Conservation (phyloP, 2,888 invertebrate species). For the Prenolepis imparis region DNA sequence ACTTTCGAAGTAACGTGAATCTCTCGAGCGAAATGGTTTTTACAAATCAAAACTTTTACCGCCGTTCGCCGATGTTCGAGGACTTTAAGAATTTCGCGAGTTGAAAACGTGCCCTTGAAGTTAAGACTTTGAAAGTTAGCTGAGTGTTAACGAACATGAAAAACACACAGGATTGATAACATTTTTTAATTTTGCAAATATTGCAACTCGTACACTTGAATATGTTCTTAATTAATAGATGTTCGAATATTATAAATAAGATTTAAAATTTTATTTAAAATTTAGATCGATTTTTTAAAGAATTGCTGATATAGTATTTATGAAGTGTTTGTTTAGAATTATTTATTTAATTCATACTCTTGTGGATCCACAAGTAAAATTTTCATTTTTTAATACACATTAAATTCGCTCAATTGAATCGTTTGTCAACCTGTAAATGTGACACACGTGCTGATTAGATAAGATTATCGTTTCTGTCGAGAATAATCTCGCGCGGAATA, state of each 20-base stretch:
- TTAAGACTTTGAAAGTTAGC: not conserved
- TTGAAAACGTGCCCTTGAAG: not conserved
- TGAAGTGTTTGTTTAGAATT: not conserved
- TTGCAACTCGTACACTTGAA: not conserved
- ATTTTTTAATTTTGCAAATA: conserved; percentile 11
- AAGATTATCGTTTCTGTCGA: conserved; percentile 30
- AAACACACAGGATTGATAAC: not conserved
- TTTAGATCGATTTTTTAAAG: too few species aligned
- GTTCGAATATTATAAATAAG: not conserved
- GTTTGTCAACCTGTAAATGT: conserved; percentile 18
- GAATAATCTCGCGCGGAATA: conserved; percentile 23
- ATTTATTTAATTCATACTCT: not conserved
- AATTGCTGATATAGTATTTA: not conserved
- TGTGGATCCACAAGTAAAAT: not conserved
- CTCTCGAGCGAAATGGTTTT: not conserved
- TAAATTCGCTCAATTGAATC: conserved; percentile 14
- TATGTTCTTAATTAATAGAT: not conserved
- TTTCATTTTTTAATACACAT: conserved; percentile 18
- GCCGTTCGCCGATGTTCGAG: conserved; percentile 1
- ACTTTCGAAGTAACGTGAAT: not conserved
- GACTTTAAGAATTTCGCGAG: not conserved
- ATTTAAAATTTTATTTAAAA: not conserved
- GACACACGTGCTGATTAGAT: conserved; percentile 39
- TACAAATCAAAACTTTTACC: not conserved
- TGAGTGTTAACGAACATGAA: not conserved